Conservation (phyloP, 2,113 vertebrate species). For the Siphamia tubifer region DNA sequence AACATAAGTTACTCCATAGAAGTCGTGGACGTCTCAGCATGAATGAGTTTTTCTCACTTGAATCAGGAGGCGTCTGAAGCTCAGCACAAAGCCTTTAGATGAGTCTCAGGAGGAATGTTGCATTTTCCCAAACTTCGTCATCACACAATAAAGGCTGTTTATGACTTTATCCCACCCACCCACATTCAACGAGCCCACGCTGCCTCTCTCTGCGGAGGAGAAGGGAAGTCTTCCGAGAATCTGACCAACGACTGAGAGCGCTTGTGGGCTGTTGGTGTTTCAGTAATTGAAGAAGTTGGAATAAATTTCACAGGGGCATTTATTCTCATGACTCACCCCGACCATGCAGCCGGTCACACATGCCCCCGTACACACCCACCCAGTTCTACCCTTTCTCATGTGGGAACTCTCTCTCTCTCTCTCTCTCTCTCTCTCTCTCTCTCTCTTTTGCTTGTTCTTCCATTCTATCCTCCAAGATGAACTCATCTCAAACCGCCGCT, state of each 20-base stretch:
- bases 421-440: slow-evolving; percentile 23
- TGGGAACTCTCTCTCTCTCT: slow-evolving; percentile 60
- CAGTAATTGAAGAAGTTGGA: slow-evolving; percentile 40
- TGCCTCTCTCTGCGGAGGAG: background rate
- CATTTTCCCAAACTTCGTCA: slow-evolving; percentile 26
- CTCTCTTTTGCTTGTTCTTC: slow-evolving; percentile 54
- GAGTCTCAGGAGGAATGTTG: background rate
- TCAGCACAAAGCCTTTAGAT: background rate
- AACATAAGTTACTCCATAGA: background rate
- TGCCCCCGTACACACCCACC: slow-evolving; percentile 9
- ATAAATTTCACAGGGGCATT: slow-evolving; percentile 42
- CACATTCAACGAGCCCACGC: background rate
- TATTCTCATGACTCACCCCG: slow-evolving; percentile 70
- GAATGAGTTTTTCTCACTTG: background rate
- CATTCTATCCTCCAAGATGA: slow-evolving; percentile 64
- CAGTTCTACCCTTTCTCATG: slow-evolving; percentile 9
- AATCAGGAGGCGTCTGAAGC: background rate
- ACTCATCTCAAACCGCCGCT: slow-evolving; percentile 61
- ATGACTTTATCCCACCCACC: slow-evolving; percentile 1
- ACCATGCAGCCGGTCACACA: slow-evolving; percentile 1
- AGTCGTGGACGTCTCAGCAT: background rate
- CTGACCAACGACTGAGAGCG: slow-evolving; percentile 17
- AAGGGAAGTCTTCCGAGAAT: slow-evolving; percentile 39
- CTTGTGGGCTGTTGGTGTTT: slow-evolving; percentile 17
- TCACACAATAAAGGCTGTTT: slow-evolving; percentile 13